Conservation (phyloP, 2,113 vertebrate species). For the Dascyllus trimaculatus region DNA sequence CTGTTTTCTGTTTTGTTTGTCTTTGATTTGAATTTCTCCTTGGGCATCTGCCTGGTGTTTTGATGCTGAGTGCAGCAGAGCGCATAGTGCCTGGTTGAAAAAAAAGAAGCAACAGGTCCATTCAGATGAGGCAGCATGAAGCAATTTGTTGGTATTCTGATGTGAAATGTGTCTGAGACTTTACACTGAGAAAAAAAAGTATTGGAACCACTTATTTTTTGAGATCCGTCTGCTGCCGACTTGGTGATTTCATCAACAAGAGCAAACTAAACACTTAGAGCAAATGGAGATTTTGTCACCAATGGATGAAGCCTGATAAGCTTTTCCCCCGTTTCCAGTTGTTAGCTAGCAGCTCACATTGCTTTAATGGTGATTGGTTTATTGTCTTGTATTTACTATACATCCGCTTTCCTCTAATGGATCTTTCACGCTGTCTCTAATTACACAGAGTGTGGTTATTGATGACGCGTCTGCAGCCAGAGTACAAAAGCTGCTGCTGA, state of each 20-base stretch:
- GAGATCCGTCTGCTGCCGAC: too few species aligned
- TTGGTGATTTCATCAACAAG: background rate
- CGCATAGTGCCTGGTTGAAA: background rate
- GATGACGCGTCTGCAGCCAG: constrained; percentile 78
- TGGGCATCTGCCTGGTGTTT: too few species aligned
- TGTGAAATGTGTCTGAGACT: too few species aligned
- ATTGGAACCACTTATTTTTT: too few species aligned
- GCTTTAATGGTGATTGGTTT: too few species aligned
- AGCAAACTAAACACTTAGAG: background rate
- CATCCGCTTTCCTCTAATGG: background rate
- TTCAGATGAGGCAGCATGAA: background rate
- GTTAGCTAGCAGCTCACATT: too few species aligned
- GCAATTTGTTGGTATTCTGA: rapidly evolving
- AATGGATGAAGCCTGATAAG: background rate
- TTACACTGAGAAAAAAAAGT: too few species aligned
- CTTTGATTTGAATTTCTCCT: too few species aligned
- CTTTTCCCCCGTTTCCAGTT: background rate
- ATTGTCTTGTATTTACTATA: too few species aligned
- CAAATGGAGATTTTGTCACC: background rate
- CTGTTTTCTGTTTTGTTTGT: too few species aligned
- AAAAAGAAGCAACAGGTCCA: background rate
- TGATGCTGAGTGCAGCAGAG: too few species aligned
- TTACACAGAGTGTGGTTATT: constrained; percentile 80
- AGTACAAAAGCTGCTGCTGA: constrained; percentile 79
- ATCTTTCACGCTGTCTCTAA: background rate